A percentile compares a stretch with the other conserved stretches of the same genome.
Conservation (phyloP, 2,113 vertebrate species). For the Austrofundulus limnaeus region DNA sequence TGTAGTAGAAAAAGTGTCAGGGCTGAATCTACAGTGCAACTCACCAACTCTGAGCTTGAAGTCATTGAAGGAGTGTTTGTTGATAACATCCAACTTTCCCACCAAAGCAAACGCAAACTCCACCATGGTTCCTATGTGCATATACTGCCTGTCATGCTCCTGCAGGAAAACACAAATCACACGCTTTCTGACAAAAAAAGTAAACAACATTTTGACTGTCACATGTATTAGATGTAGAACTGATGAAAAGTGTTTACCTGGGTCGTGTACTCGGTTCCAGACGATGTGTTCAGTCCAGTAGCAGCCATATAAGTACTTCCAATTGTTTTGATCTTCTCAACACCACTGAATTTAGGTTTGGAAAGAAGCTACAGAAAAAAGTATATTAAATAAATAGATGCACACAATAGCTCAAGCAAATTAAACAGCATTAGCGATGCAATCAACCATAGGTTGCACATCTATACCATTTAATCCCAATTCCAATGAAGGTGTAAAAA, state of each 20-base stretch:
- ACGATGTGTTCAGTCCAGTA: constrained; percentile 89
- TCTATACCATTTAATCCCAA: too few species aligned
- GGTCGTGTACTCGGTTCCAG: constrained; percentile 86
- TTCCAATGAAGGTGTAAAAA: too few species aligned
- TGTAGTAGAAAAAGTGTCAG: too few species aligned
- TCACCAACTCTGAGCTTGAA: constrained; percentile 95
- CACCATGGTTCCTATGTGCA: constrained; percentile 97
- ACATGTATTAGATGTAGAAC: background rate
- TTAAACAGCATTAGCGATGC: background rate
- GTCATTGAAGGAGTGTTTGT: constrained; percentile 98
- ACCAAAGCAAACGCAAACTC: constrained; percentile 97
- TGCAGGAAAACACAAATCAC: constrained; percentile 53
- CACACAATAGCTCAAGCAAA: background rate
- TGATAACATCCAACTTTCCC: constrained; percentile 95
- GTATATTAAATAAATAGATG: constrained; percentile 6
- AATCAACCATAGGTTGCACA: background rate
- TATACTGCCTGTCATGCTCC: constrained; percentile 95
- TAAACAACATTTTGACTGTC: background rate
- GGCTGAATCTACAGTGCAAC: constrained; percentile 49
- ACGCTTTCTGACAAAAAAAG: background rate
- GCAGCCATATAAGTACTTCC: constrained; percentile 99
- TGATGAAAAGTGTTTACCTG: constrained; percentile 77
- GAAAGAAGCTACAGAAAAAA: constrained; percentile 84
- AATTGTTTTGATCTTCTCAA: constrained; percentile 99
- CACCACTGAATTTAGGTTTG: constrained; percentile 97